These are phyloP conservation scores for Toxotes chatareus DNA, from an alignment of 2,113 vertebrate genomes.

Conservation along the genomic window DNA sequence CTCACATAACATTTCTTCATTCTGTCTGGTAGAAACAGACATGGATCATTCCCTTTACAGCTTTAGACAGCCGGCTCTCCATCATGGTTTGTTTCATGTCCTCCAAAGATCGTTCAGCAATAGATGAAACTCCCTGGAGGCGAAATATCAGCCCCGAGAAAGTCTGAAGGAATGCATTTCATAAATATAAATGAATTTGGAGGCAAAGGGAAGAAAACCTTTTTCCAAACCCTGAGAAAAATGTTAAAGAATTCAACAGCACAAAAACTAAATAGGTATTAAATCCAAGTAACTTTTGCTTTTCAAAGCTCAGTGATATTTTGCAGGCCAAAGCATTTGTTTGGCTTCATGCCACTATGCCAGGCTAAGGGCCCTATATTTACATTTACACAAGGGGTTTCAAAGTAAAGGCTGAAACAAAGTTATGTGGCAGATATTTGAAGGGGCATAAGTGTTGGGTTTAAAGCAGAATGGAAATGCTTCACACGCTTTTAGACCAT, in stretches of 20 bases:
- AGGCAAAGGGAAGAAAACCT: background rate
- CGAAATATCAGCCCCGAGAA: constrained; percentile 24
- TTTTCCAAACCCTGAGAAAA: background rate
- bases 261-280: background rate
- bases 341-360: background rate
- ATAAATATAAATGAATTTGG: constrained; percentile 47
- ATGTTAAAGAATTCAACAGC: constrained; percentile 12
- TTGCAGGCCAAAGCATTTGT: background rate
- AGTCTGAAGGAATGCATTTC: constrained; percentile 31
- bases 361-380: background rate
- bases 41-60: constrained; percentile 6
- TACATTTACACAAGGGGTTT: background rate
- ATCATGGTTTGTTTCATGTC: constrained; percentile 19
- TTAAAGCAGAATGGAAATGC: background rate
- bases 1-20: constrained; percentile 19
- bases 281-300: background rate
- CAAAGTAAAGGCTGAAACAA: background rate
- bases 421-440: background rate
- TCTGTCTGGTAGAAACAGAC: background rate
- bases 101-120: constrained; percentile 1
- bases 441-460: background rate
- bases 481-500: background rate
- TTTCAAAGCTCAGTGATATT: background rate
- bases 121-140: background rate
- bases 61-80: constrained; percentile 19